Evolutionary conservation across 2,113 vertebrate species (phyloP).

Genomic region (Guaruba guarouba): DNA sequence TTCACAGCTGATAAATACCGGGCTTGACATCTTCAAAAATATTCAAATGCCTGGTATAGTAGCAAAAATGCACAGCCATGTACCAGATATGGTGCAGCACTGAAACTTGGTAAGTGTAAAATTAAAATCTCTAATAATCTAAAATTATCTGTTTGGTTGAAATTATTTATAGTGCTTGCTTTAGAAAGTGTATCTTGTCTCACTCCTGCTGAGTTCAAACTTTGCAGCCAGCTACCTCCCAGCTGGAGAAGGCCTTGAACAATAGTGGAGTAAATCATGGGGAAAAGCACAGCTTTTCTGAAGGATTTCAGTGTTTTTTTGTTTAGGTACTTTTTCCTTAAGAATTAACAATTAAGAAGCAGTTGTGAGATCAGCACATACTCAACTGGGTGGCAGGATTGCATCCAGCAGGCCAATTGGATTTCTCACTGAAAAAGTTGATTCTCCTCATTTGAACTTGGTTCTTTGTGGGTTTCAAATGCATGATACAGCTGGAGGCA

Average conservation of each 20-base stretch:
- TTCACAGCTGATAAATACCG: neutral
- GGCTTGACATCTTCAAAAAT: neutral
- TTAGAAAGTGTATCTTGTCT: conserved; percentile 25
- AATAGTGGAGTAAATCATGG: neutral
- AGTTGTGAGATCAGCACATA: neutral
- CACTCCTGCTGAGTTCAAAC: conserved; percentile 37
- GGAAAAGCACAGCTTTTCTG: neutral
- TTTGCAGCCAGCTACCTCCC: neutral
- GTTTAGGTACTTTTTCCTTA: neutral
- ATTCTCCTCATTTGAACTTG: neutral
- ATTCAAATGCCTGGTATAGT: neutral
- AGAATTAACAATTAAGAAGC: conserved; percentile 19
- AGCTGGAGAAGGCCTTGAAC: neutral
- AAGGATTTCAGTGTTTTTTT: neutral
- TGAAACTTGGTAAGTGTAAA: neutral
- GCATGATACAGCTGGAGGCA: neutral
- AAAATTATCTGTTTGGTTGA: neutral
- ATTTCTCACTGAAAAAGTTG: neutral
- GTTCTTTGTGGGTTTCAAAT: neutral
- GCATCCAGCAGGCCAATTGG: neutral
- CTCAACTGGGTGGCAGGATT: neutral
- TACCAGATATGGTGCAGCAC: neutral
- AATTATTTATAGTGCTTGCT: conserved; percentile 1
- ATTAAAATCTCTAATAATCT: neutral
- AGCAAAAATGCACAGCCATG: neutral